Conservation (phyloP, 37 sponge, comb jelly and placozoan genomes). For the Oopsacas minuta region DNA sequence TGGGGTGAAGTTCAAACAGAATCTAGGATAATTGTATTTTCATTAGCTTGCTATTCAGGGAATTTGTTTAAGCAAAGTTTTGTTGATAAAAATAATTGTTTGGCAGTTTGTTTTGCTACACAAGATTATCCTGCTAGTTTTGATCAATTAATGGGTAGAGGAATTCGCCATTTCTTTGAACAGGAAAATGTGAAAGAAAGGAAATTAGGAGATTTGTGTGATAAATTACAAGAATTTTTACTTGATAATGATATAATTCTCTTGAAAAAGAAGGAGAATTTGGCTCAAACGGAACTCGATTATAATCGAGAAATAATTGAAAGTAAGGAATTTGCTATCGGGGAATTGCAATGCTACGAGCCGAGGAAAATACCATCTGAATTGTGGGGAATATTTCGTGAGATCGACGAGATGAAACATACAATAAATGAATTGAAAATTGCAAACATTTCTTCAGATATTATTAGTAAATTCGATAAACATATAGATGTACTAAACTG, state of each 20-base stretch:
- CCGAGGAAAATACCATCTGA: background rate
- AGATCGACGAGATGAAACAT: background rate
- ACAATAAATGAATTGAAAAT: background rate
- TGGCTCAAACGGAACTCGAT: background rate
- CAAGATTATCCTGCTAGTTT: slow-evolving; percentile 5
- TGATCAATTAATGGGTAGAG: background rate
- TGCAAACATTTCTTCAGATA: background rate
- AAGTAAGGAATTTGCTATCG: background rate
- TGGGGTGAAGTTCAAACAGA: background rate
- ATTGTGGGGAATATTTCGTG: background rate
- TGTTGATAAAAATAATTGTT: background rate
- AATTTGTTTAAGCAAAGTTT: background rate
- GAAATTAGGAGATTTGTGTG: background rate
- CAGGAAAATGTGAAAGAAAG: background rate
- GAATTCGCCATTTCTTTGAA: background rate
- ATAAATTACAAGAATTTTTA: background rate
- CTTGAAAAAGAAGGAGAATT: background rate
- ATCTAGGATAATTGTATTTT: background rate
- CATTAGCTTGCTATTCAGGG: slow-evolving; percentile 1
- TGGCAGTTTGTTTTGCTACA: background rate
- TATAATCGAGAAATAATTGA: background rate
- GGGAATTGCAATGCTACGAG: background rate
- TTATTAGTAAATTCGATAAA: background rate
- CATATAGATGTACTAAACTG: background rate
- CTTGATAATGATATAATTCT: background rate